Evolutionary conservation across 2,797 vertebrate genomes (phyloP).

Genomic region (Distichodus sexfasciatus): DNA sequence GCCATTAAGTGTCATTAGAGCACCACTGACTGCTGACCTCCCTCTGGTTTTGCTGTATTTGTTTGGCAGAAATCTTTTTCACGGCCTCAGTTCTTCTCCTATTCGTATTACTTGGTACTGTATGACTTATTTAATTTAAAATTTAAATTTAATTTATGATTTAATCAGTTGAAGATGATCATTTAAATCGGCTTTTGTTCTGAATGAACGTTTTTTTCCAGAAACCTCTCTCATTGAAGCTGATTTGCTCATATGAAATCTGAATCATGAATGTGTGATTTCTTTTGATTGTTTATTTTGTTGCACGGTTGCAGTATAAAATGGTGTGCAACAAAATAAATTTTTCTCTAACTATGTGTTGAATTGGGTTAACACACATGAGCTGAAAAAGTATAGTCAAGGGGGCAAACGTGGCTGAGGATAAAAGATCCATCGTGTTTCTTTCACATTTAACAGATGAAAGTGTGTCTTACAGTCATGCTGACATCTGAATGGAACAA

Average conservation of each 20-base stretch:
- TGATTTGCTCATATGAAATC: too few relatives aligned
- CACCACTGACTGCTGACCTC: constrained; percentile 5
- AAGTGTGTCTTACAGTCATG: constrained; percentile 1
- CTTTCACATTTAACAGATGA: background rate
- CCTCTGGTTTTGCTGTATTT: constrained; percentile 49
- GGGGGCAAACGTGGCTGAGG: constrained; percentile 7
- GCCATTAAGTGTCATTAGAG: background rate
- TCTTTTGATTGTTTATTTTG: too few relatives aligned
- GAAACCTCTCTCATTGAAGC: too few relatives aligned
- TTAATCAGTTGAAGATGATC: too few relatives aligned
- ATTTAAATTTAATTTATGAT: too few relatives aligned
- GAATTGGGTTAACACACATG: too few relatives aligned
- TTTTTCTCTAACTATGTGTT: background rate
- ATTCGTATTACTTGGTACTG: constrained; percentile 75
- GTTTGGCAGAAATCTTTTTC: constrained; percentile 70
- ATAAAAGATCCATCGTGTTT: background rate
- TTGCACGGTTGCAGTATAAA: too few relatives aligned
- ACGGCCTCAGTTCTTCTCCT: constrained; percentile 73
- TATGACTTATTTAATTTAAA: constrained; percentile 49
- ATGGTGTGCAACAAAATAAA: background rate
- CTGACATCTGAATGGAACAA: constrained; percentile 12
- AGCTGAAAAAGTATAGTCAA: background rate
- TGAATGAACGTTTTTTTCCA: too few relatives aligned
- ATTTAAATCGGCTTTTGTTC: too few relatives aligned
- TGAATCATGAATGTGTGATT: too few relatives aligned